phyloP scores from a whole-genome alignment of 2,888 invertebrate genomes.

The Poecilus cupreus region DNA sequence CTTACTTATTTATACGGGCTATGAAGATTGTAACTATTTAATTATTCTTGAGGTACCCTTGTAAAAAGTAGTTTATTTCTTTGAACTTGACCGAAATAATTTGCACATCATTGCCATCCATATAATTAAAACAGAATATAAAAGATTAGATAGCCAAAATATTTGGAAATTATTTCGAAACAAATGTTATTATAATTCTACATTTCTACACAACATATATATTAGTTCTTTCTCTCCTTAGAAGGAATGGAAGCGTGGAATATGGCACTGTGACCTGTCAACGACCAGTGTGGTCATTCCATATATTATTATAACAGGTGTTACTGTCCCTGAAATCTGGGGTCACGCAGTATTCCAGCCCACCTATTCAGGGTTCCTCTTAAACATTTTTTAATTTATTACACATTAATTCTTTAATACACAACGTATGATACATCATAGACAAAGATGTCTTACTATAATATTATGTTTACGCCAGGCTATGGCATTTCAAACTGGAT shows the following conservation, averaged over 20 bases:
- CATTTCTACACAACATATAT: neutral
- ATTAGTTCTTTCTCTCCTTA: slow-evolving; percentile 38
- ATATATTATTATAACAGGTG: neutral
- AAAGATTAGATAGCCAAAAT: neutral
- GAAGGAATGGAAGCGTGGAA: slow-evolving; percentile 33
- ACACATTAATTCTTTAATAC: no score
- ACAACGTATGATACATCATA: no score
- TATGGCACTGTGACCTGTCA: slow-evolving; percentile 29
- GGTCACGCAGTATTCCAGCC: neutral
- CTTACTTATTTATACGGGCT: no score
- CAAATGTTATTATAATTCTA: no score
- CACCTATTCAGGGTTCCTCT: slow-evolving; percentile 38
- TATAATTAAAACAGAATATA: neutral
- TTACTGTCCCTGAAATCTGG: slow-evolving; percentile 23
- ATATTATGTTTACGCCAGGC: no score
- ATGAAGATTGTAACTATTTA: no score
- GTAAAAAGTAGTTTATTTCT: neutral
- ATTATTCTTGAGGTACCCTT: no score
- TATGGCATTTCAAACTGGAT: no score
- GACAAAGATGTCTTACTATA: no score
- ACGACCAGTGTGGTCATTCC: neutral
- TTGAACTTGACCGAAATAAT: neutral
- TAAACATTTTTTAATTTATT: neutral
- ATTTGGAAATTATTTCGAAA: no score
- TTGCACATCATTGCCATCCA: neutral